Conservation (phyloP, 1,140 invertebrate genomes). For the Spodoptera frugiperda region DNA sequence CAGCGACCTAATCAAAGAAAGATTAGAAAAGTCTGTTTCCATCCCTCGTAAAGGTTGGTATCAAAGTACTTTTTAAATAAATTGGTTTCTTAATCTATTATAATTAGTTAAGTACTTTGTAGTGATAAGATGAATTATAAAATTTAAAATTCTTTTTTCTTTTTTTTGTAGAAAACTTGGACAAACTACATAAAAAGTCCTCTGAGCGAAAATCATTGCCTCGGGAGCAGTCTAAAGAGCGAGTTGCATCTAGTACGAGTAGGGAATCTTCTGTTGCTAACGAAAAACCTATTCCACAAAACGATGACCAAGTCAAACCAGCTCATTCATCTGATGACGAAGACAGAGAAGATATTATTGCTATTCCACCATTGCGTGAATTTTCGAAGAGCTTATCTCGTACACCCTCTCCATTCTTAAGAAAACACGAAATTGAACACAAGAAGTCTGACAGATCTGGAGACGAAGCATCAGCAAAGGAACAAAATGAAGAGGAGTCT, state of each 20-base stretch:
- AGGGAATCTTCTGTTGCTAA: constrained; percentile 81
- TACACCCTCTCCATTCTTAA: constrained; percentile 93
- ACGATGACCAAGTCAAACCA: constrained; percentile 66
- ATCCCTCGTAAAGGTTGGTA: constrained; percentile 77
- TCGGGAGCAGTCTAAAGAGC: constrained; percentile 76
- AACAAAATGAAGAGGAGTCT: constrained; percentile 72
- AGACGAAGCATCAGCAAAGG: constrained; percentile 77
- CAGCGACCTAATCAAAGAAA: constrained; percentile 80
- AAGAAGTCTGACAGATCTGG: constrained; percentile 81
- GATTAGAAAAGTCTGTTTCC: constrained; percentile 81
- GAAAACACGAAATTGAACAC: constrained; percentile 90
- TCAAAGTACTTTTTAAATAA: not conserved
- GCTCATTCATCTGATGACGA: constrained; percentile 82
- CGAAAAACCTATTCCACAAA: constrained; percentile 66
- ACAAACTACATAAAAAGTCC: constrained; percentile 73
- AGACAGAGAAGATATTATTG: constrained; percentile 75
- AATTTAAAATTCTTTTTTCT: no score
- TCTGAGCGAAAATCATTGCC: constrained; percentile 66
- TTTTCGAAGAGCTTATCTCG: constrained; percentile 91
- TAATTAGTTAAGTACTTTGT: no score
- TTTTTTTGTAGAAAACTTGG: constrained; percentile 67
- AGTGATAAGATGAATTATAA: no score
- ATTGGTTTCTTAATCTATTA: not conserved
- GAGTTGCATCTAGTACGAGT: constrained; percentile 79
- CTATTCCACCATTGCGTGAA: constrained; percentile 73